Evolutionary conservation across 2,888 invertebrate genomes (phyloP).

Genomic region (Mesodorylaimus sp.): DNA sequence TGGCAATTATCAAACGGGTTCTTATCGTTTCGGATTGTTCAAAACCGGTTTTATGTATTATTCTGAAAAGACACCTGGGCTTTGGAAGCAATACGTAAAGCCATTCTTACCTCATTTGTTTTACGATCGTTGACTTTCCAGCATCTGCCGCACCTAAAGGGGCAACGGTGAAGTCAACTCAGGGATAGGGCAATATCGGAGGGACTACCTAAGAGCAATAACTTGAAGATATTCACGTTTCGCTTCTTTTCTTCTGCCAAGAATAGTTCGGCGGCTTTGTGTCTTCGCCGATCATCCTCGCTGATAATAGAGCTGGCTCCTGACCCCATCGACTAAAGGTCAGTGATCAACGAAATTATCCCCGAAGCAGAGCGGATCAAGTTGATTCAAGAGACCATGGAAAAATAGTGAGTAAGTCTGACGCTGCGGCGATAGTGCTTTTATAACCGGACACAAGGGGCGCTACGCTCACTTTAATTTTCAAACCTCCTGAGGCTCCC

Average conservation of each 20-base stretch:
- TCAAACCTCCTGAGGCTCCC: no score
- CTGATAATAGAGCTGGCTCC: no score
- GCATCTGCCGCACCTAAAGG: not conserved
- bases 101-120: slow-evolving; percentile 31
- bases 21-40: slow-evolving; percentile 92
- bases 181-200: not conserved
- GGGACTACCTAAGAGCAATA: slow-evolving; percentile 73
- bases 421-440: no score
- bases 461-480: no score
- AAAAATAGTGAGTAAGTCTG: no score
- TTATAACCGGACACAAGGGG: no score
- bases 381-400: no score
- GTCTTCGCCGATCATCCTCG: slow-evolving; percentile 37
- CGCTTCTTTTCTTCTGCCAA: slow-evolving; percentile 94
- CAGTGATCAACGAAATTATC: no score
- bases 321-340: no score
- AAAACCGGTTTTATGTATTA: slow-evolving; percentile 93
- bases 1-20: slow-evolving; percentile 80
- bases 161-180: not conserved
- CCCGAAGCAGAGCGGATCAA: no score
- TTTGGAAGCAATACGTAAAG: not conserved
- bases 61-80: slow-evolving; percentile 40
- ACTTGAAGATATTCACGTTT: slow-evolving; percentile 77
- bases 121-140: slow-evolving; percentile 31
- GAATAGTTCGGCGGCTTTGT: slow-evolving; percentile 98